phyloP scores from a whole-genome alignment of 2,113 vertebrate genomes.

The Lampris incognitus region DNA sequence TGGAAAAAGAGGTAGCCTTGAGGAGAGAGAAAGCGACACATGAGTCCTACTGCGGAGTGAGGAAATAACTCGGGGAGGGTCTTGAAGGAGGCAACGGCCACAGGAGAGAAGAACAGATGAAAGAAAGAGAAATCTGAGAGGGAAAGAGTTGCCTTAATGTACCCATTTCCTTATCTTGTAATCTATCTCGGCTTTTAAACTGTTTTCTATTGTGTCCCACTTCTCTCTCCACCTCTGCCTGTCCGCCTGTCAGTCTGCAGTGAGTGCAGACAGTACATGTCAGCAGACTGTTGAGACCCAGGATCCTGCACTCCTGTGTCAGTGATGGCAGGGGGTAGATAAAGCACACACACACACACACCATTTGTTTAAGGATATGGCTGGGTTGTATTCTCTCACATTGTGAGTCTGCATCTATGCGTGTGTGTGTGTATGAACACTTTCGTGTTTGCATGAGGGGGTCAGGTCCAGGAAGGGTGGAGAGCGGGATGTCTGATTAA shows the following conservation, averaged over 20 bases:
- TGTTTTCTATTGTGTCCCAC: conserved; percentile 43
- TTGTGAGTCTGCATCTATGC: not conserved
- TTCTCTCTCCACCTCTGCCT: conserved; percentile 39
- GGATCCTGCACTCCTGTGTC: conserved; percentile 42
- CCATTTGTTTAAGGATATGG: not conserved
- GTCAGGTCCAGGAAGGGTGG: not conserved
- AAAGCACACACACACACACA: conserved; percentile 19
- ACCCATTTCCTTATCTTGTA: conserved; percentile 49
- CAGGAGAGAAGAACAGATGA: not conserved
- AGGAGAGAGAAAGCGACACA: not conserved
- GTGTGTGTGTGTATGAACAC: not conserved
- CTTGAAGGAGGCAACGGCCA: conserved; percentile 10
- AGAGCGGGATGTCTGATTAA: not conserved
- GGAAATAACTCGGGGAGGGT: not conserved
- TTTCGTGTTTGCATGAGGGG: not conserved
- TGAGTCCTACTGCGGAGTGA: not conserved
- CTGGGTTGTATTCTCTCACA: not conserved
- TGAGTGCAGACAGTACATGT: conserved; percentile 55
- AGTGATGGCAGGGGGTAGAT: conserved; percentile 50
- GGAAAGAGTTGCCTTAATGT: conserved; percentile 7
- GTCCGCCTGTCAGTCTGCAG: conserved; percentile 45
- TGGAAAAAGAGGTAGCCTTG: not conserved
- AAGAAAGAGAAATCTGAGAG: not conserved
- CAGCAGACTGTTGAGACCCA: conserved; percentile 47
- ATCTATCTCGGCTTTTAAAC: conserved; percentile 64